Conservation (phyloP, 2,888 invertebrate genomes). For the Euspilapteryx auroguttella region DNA sequence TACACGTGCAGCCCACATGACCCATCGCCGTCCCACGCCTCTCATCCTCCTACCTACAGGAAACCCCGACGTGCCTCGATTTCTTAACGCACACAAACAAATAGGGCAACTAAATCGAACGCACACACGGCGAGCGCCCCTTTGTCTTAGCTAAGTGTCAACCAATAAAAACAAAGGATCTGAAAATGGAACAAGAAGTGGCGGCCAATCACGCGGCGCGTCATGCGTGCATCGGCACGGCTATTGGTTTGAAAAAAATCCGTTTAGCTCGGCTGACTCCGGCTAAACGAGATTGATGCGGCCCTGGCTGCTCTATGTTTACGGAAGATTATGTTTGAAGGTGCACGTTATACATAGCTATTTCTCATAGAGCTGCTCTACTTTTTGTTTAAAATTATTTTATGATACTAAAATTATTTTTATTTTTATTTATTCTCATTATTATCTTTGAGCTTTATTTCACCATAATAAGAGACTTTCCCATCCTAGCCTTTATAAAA, state of each 20-base stretch:
- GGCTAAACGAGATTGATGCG: constrained; percentile 55
- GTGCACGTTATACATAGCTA: too few relatives aligned
- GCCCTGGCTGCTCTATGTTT: too few relatives aligned
- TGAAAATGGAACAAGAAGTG: constrained; percentile 59
- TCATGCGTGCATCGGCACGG: constrained; percentile 55
- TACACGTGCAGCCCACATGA: constrained; percentile 32
- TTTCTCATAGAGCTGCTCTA: too few relatives aligned
- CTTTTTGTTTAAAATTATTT: too few relatives aligned
- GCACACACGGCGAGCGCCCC: constrained; percentile 47
- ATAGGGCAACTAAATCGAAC: constrained; percentile 25
- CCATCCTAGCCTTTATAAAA: too few relatives aligned
- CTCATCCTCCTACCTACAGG: constrained; percentile 23
- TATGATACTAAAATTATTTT: too few relatives aligned
- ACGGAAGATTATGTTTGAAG: too few relatives aligned
- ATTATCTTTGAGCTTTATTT: too few relatives aligned
- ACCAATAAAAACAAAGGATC: constrained; percentile 63
- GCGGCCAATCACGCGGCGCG: constrained; percentile 49
- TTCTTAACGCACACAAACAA: constrained; percentile 49
- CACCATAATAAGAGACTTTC: too few relatives aligned
- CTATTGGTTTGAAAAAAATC: constrained; percentile 58
- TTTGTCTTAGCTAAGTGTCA: constrained; percentile 63
- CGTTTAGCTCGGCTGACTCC: constrained; percentile 53
- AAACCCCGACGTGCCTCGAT: constrained; percentile 18
- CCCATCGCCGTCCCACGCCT: constrained; percentile 25
- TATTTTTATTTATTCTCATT: too few relatives aligned